Evolutionary conservation across 2,888 invertebrate genomes (phyloP).

Genomic region (Miltochrista miniata): DNA sequence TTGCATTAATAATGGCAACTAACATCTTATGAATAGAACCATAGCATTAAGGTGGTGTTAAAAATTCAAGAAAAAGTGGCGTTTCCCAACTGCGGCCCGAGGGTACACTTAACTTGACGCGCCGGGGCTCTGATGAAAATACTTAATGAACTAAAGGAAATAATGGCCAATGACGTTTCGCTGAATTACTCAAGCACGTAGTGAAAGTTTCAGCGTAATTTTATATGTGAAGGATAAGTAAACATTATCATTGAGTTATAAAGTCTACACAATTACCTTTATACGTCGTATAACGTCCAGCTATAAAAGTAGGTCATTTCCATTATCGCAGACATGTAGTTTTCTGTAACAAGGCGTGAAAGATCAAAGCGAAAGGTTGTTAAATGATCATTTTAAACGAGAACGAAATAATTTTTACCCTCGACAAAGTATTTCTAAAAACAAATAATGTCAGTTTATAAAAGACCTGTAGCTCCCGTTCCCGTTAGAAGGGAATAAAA

Average conservation of each 20-base stretch:
- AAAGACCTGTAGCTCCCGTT: no score
- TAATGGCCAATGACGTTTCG: constrained; percentile 39
- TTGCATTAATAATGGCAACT: constrained; percentile 26
- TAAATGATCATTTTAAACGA: neutral
- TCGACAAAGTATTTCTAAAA: no score
- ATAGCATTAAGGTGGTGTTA: constrained; percentile 58
- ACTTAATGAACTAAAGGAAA: constrained; percentile 56
- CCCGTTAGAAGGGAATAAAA: no score
- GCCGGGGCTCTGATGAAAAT: constrained; percentile 61
- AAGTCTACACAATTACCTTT: neutral
- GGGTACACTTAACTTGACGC: constrained; percentile 60
- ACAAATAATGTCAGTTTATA: no score
- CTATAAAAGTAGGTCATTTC: neutral
- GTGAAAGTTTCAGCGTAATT: constrained; percentile 8
- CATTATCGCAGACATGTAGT: neutral
- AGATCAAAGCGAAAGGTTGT: neutral
- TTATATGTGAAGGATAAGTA: neutral
- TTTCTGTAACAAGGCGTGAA: neutral
- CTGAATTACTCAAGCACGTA: constrained; percentile 12
- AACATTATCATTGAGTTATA: neutral
- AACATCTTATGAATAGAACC: constrained; percentile 43
- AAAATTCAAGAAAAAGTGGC: constrained; percentile 72
- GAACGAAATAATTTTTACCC: no score
- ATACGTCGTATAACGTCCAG: neutral
- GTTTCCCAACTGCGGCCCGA: constrained; percentile 59